phyloP scores from a whole-genome alignment of 2,797 vertebrate genomes.

The Thunnus albacares region DNA sequence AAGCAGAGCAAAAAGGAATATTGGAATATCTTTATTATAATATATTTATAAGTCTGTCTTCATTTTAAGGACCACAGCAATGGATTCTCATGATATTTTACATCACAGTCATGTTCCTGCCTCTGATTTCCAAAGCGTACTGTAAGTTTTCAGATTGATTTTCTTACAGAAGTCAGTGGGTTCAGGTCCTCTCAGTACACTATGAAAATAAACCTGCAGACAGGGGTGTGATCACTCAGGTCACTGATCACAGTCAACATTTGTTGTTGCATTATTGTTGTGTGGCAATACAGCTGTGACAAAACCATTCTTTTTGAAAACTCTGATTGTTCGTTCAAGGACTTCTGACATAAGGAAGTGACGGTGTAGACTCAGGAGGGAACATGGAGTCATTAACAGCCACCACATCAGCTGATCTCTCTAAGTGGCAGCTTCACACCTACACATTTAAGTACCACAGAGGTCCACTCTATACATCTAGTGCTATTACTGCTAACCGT shows the following conservation, averaged over 20 bases:
- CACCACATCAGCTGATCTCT: neutral
- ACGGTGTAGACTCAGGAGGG: neutral
- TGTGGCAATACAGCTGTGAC: neutral
- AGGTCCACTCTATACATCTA: neutral
- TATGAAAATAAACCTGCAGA: neutral
- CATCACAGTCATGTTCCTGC: no score
- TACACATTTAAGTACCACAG: neutral
- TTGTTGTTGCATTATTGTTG: neutral
- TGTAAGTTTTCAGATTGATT: neutral
- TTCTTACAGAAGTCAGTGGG: neutral
- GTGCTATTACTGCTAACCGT: neutral
- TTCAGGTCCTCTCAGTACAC: neutral
- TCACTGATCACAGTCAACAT: neutral
- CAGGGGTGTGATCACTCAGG: neutral
- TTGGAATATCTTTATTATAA: no score
- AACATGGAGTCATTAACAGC: neutral
- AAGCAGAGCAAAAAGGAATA: no score
- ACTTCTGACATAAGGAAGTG: constrained; percentile 7
- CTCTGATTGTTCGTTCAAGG: constrained; percentile 20
- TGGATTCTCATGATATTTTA: no score
- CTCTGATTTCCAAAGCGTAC: neutral
- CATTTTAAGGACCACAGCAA: no score
- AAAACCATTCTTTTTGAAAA: neutral
- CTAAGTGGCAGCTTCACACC: neutral
- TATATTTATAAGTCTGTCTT: no score